These are phyloP conservation scores for Brenthis daphne DNA, from an alignment of 2,888 invertebrate genomes.

Conservation along the genomic window DNA sequence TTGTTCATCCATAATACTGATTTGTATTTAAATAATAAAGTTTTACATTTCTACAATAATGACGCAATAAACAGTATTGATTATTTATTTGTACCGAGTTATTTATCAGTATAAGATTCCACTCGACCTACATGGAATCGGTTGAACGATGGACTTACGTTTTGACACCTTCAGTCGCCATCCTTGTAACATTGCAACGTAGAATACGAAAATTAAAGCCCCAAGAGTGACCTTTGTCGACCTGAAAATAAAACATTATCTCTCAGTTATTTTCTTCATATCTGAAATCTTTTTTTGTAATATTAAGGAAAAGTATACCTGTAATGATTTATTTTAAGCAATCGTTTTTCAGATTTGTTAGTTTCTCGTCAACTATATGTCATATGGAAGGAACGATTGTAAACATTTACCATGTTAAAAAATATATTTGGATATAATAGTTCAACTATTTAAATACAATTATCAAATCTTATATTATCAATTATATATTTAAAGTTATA, in stretches of 20 bases:
- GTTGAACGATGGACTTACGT: slow-evolving; percentile 54
- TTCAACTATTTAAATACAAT: too few species aligned
- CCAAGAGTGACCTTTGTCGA: slow-evolving; percentile 39
- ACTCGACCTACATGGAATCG: slow-evolving; percentile 15
- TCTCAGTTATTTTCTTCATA: too few species aligned
- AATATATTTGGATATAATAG: too few species aligned
- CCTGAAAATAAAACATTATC: slow-evolving; percentile 35
- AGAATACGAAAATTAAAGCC: slow-evolving; percentile 41
- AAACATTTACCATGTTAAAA: too few species aligned
- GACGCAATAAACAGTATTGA: slow-evolving; percentile 15
- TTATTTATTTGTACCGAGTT: slow-evolving; percentile 7
- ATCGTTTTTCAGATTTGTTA: too few species aligned
- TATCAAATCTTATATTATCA: too few species aligned
- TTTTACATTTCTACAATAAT: neutral
- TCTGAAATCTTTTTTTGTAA: too few species aligned
- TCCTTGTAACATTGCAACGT: slow-evolving; percentile 64
- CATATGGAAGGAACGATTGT: too few species aligned
- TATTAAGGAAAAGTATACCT: too few species aligned
- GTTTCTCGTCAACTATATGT: too few species aligned
- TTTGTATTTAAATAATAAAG: neutral
- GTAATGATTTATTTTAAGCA: too few species aligned
- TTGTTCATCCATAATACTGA: neutral
- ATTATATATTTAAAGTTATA: too few species aligned
- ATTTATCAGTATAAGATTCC: slow-evolving; percentile 15
- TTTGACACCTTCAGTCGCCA: slow-evolving; percentile 66